Evolutionary conservation across 2,113 vertebrate species (phyloP), one percentile per base, ranked within the genome.

Genomic region (Himantopus leucocephalus): DNA sequence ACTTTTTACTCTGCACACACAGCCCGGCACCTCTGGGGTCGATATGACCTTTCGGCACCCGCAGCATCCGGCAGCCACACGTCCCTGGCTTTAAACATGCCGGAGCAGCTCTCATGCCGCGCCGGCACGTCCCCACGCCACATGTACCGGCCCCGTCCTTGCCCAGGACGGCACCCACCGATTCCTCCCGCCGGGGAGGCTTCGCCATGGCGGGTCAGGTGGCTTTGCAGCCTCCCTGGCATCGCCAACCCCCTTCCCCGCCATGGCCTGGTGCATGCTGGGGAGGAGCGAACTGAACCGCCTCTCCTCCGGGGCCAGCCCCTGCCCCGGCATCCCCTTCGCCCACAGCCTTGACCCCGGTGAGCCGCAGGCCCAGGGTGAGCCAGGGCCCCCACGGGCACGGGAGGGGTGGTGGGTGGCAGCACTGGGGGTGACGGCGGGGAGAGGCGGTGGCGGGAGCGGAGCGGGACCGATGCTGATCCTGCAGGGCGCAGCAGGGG

Each of bases 291-390:
- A 88, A 6, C 12, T 5, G 88, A 14, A 5, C 81, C 85, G 68
- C 77, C 81, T 22, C 75, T 48, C 37, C 75, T 32, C 30, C 50
- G 17, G 32, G 71, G 34, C 73, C 56, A 2, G 55, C 82, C 47
- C 86, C 88, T 20, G 19, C 52, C 94, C 90, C 86, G 58, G 37
- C 90, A 14, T 90, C 43, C 90, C 74, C 73, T 85, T 84, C 92
- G 95, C 68, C 68, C 68, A 58, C 82, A 76, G 90, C 92, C 94
- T 72, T 91, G 94, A 77, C 83, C 91, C 72, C 30, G 95, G 92
- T 87, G 92, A 96, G 94, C 41, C 50, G 52, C 76, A 22, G 67
- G 35, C 30, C 19, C 26, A 4, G 79, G 62, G 27, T 29, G 11
- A 16, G 24, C 7, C 12, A 12, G 79, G 67, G 85, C 22, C 22